Evolutionary conservation across 2,797 vertebrate species (phyloP), one percentile per base, ranked within the genome.

Genomic region (Characodon lateralis): DNA sequence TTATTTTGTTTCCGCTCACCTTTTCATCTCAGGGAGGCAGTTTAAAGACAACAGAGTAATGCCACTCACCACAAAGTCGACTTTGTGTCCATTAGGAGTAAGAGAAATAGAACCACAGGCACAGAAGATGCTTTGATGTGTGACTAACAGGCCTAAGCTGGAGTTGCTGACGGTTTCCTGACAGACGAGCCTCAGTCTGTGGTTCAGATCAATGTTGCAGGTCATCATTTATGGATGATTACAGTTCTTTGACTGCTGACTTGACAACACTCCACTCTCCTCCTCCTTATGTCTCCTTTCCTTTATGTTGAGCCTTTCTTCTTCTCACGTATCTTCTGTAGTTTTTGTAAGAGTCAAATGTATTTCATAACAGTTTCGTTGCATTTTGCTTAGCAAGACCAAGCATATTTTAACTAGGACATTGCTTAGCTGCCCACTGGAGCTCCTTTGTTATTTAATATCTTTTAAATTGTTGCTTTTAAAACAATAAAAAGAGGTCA

Each of bases 171-270:
- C 82, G 24, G 48, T 58, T 66, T 82, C 71, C 81, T 89, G 89
- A 88, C 87, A 90, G 88, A 82, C 68, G 75, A 85, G 83, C 76
- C 79, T 13, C 82, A 78, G 76, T 66, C 83, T 76, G 74, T 22
- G 85, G 70, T 58, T 88, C 85, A 83, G 87, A 91, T 91, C 87
- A 89, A 83, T 88, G 83, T 85, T 81, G 89, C 74, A 79, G 6
- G 70, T 89, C 89, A 92, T 92, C 83, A 90, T 87, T 89, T 91
- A 89, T 89, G 85, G 83, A 89, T 90, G 87, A 90, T 82, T 71
- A 71, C 74, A 71, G 71, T 71, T 76, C 81, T 89, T 73, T 83
- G 58, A n/a, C 78, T 69, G 90, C 88, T 90, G 87, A 89, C 79
- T 72, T 71, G 71, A 86, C 87, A 87, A 66, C 59, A 14, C 53